Conservation (phyloP, 2,888 invertebrate genomes). For the Spodoptera exigua region DNA sequence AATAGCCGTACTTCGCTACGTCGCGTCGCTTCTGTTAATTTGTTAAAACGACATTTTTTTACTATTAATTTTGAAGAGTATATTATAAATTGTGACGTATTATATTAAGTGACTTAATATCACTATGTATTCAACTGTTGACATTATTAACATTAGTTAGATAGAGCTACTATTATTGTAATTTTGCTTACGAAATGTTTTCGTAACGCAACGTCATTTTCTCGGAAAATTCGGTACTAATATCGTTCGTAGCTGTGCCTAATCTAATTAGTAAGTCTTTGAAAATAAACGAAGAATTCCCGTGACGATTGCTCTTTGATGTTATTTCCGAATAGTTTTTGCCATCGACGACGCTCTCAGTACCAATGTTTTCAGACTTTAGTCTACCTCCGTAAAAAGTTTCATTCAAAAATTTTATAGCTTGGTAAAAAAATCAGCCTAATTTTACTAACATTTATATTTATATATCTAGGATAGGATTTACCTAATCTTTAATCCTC, state of each 20-base stretch:
- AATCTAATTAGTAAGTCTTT: conserved; percentile 7
- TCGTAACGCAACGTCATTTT: neutral
- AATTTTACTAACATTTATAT: no score
- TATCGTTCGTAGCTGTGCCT: neutral
- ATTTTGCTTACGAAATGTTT: conserved; percentile 15
- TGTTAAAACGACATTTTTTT: conserved; percentile 37
- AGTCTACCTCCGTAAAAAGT: no score
- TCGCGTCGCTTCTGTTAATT: conserved; percentile 31
- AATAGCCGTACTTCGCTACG: conserved; percentile 3
- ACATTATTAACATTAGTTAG: conserved; percentile 42
- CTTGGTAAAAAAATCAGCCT: no score
- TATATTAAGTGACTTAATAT: conserved; percentile 42
- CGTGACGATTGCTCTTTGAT: no score
- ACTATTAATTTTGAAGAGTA: conserved; percentile 15
- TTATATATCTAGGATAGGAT: no score
- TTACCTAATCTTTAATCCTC: no score
- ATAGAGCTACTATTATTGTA: conserved; percentile 45
- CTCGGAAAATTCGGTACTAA: neutral
- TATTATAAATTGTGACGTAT: conserved; percentile 44
- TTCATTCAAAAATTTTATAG: no score
- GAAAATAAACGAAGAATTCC: no score
- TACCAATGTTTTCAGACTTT: no score
- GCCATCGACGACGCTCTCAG: no score
- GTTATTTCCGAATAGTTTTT: no score
- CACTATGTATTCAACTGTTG: conserved; percentile 52